Base-by-base conservation (phyloP, 2,797 vertebrate species). In the Channa striata region DNA sequence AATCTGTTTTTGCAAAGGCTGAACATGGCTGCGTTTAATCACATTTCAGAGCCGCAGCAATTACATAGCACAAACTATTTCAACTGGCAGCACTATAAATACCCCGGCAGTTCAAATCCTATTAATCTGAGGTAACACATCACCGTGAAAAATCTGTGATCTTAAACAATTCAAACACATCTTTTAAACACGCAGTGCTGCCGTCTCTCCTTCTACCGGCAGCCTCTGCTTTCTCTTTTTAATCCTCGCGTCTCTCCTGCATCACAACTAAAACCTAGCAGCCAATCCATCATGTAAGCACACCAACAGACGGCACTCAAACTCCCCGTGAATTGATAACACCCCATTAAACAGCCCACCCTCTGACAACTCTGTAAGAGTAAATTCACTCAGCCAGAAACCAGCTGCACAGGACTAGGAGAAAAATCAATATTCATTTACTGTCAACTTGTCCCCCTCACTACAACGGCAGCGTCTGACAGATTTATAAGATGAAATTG, bases 381-480 rank as follows among this genome's bases (percentile, higher is more conserved):
- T 79, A 72, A 81, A 89, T 72, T 71, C 83, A 74, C 67, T 86
- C 85, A 78, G 77, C 87, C 80, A 86, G 84, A 90, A 86, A 89
- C 66, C 74, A 62, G 72, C 90, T 78, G 81, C 84, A 84, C 73
- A 57, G 68, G 44, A 69, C 14, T 6, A 67, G 62, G 76, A 69
- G 65, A 72, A 78, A 88, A 89, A 92, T 92, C 91, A 80, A 92
- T 92, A 87, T 84, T 85, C 77, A 86, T 90, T 89, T 87, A 87
- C 82, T 80, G 83, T 87, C 88, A 87, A 65, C 82, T 74, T 82
- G 81, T 81, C 73, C 59, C 57, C 68, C 51, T 74, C 54, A 58
- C 73, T 57, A 74, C 68, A 72, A 69, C 66, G 63, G 56, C 56
- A 19, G 64, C 4, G 37, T 77, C 57, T 69, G 73, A 53, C 72